Evolutionary conservation across 2,797 vertebrate species (phyloP).

Genomic region (Calcarius lapponicus): DNA sequence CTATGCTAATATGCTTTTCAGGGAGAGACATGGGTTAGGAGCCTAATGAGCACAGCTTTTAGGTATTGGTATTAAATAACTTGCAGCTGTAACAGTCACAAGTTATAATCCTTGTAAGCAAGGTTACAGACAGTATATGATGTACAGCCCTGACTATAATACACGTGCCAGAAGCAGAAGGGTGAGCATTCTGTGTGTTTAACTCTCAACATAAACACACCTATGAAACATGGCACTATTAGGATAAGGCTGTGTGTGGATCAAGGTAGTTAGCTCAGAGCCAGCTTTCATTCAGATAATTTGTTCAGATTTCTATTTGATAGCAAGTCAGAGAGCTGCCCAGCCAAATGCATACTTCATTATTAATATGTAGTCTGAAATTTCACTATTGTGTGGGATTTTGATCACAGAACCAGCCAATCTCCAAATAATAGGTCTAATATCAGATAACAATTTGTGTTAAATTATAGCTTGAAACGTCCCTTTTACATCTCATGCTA

Average conservation of each 20-base stretch:
- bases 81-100: neutral
- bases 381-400: neutral
- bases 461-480: neutral
- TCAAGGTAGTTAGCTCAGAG: neutral
- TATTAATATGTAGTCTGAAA: neutral
- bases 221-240: neutral
- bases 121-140: neutral
- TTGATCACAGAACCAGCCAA: neutral
- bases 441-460: neutral
- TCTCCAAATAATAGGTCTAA: neutral
- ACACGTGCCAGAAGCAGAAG: neutral
- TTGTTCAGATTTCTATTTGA: neutral
- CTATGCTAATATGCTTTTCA: neutral
- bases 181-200: neutral
- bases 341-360: neutral
- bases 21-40: neutral
- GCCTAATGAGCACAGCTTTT: neutral
- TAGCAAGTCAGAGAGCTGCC: neutral
- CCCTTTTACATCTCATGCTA: neutral
- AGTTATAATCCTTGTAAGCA: neutral
- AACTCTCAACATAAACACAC: neutral
- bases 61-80: neutral
- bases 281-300: neutral
- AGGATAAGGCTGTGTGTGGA: neutral
- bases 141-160: neutral